Percentiles rank a stretch among this genome's conserved stretches.
These are phyloP conservation scores for Chloroceryle amazona DNA, from an alignment of 2,797 vertebrate genomes.

Conservation along the genomic window DNA sequence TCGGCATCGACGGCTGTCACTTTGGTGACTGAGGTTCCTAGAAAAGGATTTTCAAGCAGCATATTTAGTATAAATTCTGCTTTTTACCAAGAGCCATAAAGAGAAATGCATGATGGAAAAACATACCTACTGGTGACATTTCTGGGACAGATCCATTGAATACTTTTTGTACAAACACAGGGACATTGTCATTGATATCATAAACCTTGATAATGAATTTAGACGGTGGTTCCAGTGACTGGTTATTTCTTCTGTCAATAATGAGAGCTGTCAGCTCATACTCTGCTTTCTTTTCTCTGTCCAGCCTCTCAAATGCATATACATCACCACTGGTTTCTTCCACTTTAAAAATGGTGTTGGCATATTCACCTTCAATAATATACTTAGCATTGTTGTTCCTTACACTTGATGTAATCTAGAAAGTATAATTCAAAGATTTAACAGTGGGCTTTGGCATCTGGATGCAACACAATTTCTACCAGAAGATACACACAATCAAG, in stretches of 20 bases:
- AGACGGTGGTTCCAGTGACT: constrained; percentile 78
- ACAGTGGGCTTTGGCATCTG: not conserved
- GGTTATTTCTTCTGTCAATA: constrained; percentile 73
- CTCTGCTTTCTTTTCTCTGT: constrained; percentile 81
- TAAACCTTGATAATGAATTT: constrained; percentile 82
- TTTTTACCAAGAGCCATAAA: not conserved
- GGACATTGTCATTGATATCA: constrained; percentile 84
- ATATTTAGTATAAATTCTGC: not conserved
- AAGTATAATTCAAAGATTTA: not conserved
- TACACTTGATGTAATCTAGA: constrained; percentile 79
- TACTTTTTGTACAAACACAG: constrained; percentile 74
- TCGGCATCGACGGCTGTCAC: constrained; percentile 84
- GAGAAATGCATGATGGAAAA: not conserved
- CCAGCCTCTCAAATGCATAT: constrained; percentile 79
- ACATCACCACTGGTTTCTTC: constrained; percentile 75
- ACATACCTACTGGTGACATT: constrained; percentile 81
- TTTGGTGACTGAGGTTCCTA: constrained; percentile 81
- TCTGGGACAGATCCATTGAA: constrained; percentile 84
- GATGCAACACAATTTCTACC: not conserved
- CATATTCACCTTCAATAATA: constrained; percentile 77
- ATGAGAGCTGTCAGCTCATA: constrained; percentile 81
- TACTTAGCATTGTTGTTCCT: constrained; percentile 76
- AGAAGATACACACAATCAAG: not conserved
- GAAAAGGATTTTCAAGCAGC: not conserved
- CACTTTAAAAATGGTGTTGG: constrained; percentile 80